A percentile compares a stretch with the other conserved stretches of the same genome.
Evolutionary conservation across 2,888 invertebrate genomes (phyloP).

Genomic region (Macaria notata): DNA sequence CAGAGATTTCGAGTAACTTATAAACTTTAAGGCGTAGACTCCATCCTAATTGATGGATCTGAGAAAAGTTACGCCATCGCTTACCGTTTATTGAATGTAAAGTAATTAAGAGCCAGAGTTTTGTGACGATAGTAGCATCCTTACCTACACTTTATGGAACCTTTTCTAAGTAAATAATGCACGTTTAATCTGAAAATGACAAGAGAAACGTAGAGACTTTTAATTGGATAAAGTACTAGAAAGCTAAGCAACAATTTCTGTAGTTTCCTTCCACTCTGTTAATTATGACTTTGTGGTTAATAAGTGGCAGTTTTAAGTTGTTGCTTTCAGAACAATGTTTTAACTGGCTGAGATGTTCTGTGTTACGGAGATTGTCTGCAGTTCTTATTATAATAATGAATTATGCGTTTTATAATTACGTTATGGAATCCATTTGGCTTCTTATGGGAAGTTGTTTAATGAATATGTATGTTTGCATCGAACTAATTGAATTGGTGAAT

Average conservation of each 20-base stretch:
- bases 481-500: too few relatives aligned
- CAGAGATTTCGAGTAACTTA: conserved; percentile 24
- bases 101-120: conserved; percentile 19
- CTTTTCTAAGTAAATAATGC: conserved; percentile 5
- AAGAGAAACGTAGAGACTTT: too few relatives aligned
- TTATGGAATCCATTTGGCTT: too few relatives aligned
- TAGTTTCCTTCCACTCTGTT: conserved; percentile 5
- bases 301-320: conserved; percentile 18
- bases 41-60: conserved; percentile 29
- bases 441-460: too few relatives aligned
- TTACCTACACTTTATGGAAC: conserved; percentile 1
- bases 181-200: not conserved
- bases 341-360: not conserved
- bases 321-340: conserved; percentile 12
- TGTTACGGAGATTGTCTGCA: not conserved
- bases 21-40: conserved; percentile 27
- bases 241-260: conserved; percentile 1
- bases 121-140: conserved; percentile 8
- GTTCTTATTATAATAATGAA: not conserved
- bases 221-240: conserved; percentile 8
- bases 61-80: conserved; percentile 29
- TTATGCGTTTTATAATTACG: too few relatives aligned
- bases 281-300: conserved; percentile 16
- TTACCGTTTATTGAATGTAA: conserved; percentile 30
- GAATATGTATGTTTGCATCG: too few relatives aligned